Conservation (phyloP, 2,113 vertebrate species). For the Harpagus bidentatus region DNA sequence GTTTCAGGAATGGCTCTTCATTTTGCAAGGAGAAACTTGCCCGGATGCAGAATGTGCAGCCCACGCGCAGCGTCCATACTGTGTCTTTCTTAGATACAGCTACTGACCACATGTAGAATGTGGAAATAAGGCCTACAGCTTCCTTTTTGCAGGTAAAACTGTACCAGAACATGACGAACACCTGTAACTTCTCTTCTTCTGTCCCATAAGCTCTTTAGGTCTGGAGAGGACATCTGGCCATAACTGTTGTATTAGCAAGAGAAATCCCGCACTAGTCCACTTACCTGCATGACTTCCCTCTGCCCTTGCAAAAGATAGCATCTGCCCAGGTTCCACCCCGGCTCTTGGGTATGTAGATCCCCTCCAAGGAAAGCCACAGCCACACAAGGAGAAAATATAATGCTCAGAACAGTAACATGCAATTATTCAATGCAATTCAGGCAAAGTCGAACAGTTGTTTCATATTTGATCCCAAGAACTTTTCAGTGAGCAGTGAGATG, state of each 20-base stretch:
- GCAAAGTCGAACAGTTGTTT: neutral
- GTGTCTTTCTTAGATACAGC: neutral
- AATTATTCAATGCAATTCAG: neutral
- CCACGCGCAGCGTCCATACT: accelerated
- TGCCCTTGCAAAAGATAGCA: neutral
- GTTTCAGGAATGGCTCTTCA: neutral
- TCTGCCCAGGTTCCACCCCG: neutral
- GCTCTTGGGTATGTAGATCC: neutral
- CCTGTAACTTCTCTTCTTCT: neutral
- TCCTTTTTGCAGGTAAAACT: neutral
- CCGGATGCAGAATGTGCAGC: neutral
- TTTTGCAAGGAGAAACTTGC: neutral
- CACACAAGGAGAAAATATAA: neutral
- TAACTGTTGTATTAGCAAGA: neutral
- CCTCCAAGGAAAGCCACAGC: neutral
- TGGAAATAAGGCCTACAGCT: neutral
- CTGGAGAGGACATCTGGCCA: neutral
- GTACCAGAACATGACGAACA: neutral
- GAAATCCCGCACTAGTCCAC: neutral
- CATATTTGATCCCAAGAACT: neutral
- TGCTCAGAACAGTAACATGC: neutral
- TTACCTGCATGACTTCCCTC: neutral
- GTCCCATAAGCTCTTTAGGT: neutral
- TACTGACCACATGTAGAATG: neutral
- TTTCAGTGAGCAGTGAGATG: neutral